These are phyloP conservation scores for Acholoe squamosa DNA, from an alignment of 2,888 invertebrate genomes.

Conservation along the genomic window DNA sequence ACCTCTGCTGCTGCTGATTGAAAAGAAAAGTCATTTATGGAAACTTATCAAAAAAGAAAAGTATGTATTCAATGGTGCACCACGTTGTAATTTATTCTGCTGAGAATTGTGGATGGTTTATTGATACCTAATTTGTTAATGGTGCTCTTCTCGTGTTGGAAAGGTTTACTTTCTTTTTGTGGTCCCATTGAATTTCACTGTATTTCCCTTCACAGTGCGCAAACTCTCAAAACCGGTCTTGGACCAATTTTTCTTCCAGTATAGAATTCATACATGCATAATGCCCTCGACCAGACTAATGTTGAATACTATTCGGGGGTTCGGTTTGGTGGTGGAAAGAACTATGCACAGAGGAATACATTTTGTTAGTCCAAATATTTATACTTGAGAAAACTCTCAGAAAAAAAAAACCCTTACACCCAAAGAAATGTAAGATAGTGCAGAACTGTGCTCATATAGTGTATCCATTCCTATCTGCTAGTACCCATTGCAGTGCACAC, in stretches of 20 bases:
- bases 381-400: slow-evolving; percentile 1
- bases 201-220: slow-evolving; percentile 46
- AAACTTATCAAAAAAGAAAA: not conserved
- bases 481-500: not conserved
- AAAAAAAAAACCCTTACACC: not conserved
- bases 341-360: slow-evolving; percentile 42
- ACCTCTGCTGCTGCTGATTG: not conserved
- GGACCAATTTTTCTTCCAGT: not conserved
- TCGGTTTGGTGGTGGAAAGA: not conserved
- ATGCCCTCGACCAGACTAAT: not conserved
- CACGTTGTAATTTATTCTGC: slow-evolving; percentile 41
- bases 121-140: slow-evolving; percentile 21
- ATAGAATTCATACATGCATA: not conserved
- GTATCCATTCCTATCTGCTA: not conserved
- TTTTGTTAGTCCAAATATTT: not conserved
- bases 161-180: not conserved
- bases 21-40: not conserved
- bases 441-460: not conserved
- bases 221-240: slow-evolving; percentile 21
- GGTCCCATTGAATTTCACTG: not conserved
- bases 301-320: not conserved
- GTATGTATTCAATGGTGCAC: slow-evolving; percentile 15
- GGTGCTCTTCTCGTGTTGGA: not conserved
- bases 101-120: slow-evolving; percentile 1
- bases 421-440: not conserved